A percentile compares a stretch with the other conserved stretches of the same genome.
These are phyloP conservation scores for Tromatobia lineatoria DNA, from an alignment of 2,888 invertebrate species.

Conservation along the genomic window DNA sequence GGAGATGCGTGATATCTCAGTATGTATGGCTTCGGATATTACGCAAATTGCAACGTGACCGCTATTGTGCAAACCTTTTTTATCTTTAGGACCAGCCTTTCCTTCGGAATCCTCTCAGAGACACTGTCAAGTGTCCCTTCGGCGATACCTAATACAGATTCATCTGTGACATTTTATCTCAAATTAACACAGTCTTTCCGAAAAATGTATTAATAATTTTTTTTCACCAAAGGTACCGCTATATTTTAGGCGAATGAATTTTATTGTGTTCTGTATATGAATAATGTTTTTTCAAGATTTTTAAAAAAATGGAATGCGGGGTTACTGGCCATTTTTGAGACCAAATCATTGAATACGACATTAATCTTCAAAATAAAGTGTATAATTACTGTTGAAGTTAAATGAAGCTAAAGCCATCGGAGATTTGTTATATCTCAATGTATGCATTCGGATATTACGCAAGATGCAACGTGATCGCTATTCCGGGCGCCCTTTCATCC, in stretches of 20 bases:
- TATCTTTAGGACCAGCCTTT: too few relatives aligned
- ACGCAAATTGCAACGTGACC: conserved; percentile 7
- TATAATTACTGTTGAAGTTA: conserved; percentile 21
- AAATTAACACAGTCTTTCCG: too few relatives aligned
- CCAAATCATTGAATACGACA: conserved; percentile 9
- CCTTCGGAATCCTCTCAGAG: background rate
- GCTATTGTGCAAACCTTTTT: background rate
- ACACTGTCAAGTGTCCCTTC: background rate
- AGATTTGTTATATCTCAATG: background rate
- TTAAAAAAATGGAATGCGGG: too few relatives aligned
- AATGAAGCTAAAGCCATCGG: conserved; percentile 1
- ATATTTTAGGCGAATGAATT: too few relatives aligned
- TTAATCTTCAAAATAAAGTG: conserved; percentile 12
- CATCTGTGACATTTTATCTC: too few relatives aligned
- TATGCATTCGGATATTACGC: conserved; percentile 9
- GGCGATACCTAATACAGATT: too few relatives aligned
- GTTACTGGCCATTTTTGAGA: too few relatives aligned
- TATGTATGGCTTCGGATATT: conserved; percentile 5
- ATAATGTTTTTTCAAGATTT: too few relatives aligned
- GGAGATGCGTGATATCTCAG: conserved; percentile 1
- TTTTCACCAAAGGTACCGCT: too few relatives aligned
- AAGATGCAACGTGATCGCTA: conserved; percentile 2
- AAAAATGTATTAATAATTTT: too few relatives aligned
- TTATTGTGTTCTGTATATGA: too few relatives aligned
- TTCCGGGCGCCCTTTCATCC: background rate